Evolutionary conservation across 2,797 vertebrate species (phyloP), one percentile per base, ranked within the genome.

Genomic region (Sebastiscus tertius): DNA sequence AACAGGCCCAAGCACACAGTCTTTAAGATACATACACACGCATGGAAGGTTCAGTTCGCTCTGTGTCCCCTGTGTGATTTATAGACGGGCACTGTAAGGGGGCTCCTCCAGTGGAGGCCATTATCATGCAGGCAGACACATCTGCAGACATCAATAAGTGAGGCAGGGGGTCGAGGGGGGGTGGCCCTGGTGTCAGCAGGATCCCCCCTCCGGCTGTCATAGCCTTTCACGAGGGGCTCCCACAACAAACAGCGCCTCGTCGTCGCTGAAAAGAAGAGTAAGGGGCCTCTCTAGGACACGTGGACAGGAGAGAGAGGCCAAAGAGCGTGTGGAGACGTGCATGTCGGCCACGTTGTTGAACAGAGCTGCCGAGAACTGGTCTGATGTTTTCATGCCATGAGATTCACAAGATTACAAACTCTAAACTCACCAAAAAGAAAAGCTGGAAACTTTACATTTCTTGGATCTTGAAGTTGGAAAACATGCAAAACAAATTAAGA

Each of bases 71-170:
- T 26, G 59, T 89, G 88, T 94, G 94, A 93, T 95, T 95, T 90
- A 94, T 93, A 86, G 89, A 86, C 11, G 29, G 75, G 83, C 84
- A 55, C 87, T 77, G 68, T 68, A 33, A 84, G 88, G 78, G 81
- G 81, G 80, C 83, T 88, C 72, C 89, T 86, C 85, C 81, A 75
- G 71, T 72, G 75, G 64, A 90, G 85, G 82, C 85, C 89, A 93
- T 95, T 95, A 92, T 92, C 88, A 94, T 94, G 93, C 83, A 85
- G 75, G 90, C 89, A 85, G 80, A 87, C 91, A 88, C 94, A 94
- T 94, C 93, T 95, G 93, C 91, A 93, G 92, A 93, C 93, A 93
- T 95, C 92, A 94, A 89, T 92, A 92, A 85, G 81, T 85, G 36
- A 86, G 82, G 88, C 71, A 55, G 84, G 87, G 84, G 75, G 86